phyloP scores from a whole-genome alignment of 2,888 invertebrate species.

The Crematogaster levior region DNA sequence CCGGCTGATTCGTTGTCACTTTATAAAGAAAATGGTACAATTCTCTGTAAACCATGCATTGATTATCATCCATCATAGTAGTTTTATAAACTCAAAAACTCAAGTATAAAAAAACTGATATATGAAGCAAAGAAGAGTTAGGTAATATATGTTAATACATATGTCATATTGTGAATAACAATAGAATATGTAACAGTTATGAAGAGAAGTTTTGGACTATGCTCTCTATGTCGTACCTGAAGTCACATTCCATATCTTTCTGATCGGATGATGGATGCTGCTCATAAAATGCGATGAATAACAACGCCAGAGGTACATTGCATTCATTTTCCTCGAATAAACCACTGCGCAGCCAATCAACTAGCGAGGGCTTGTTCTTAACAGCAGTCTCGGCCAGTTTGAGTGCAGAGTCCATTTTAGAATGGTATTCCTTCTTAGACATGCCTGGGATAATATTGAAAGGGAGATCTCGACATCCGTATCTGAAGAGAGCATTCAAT shows the following conservation, averaged over 20 bases:
- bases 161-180: too few species aligned
- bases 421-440: slow-evolving; percentile 46
- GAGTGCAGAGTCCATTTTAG: slow-evolving; percentile 72
- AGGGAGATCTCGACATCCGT: slow-evolving; percentile 75
- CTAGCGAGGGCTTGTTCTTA: slow-evolving; percentile 61
- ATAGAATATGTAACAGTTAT: too few species aligned
- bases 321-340: slow-evolving; percentile 70
- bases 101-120: too few species aligned
- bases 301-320: slow-evolving; percentile 77
- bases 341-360: slow-evolving; percentile 75
- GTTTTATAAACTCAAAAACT: background rate
- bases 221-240: slow-evolving; percentile 55
- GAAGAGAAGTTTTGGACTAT: background rate
- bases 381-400: background rate
- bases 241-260: slow-evolving; percentile 51
- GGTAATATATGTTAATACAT: too few species aligned
- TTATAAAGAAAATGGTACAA: slow-evolving; percentile 79
- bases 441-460: slow-evolving; percentile 72
- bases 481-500: slow-evolving; percentile 75
- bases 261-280: slow-evolving; percentile 71
- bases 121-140: too few species aligned
- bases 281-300: slow-evolving; percentile 80
- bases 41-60: slow-evolving; percentile 71
- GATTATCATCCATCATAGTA: background rate
- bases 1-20: slow-evolving; percentile 67